Evolutionary conservation across 2,113 vertebrate genomes (phyloP), one percentile per base, ranked within the genome.

Genomic region (Perognathus longimembris): DNA sequence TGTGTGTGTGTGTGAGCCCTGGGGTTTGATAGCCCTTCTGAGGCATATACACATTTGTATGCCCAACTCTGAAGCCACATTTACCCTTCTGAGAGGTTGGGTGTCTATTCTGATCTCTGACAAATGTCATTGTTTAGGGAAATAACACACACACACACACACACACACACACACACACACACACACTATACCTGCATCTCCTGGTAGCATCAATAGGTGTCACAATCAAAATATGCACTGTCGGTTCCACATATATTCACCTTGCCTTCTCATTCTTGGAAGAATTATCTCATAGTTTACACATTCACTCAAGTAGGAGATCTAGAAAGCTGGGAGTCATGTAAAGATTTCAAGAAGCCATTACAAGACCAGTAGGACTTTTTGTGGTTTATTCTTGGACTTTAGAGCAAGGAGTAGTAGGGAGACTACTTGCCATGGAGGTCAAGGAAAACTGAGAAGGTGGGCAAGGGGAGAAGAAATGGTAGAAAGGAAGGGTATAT

Each of bases 101-200:
- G 42, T 40, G 67, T 92, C 21, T 83, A 61, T 34, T 93, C n/a
- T 81, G 69, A 93, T 93, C 34, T 92, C n/a, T 71, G 42, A 70
- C 30, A 91, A 70, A 80, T 70, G 22, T 54, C 67, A 92, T 59
- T 79, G 64, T 84, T 75, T 95, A 78, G 69, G 69, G 82, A 92
- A 71, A 87, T 26, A 45, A 45, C 45, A 45, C 45, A 45, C 6
- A 6, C 40, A 70, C 70, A n/a, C n/a, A n/a, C n/a, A n/a, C n/a
- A n/a, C n/a, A n/a, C n/a, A n/a, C n/a, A n/a, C n/a, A n/a, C n/a
- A n/a, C n/a, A n/a, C n/a, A n/a, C n/a, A 45, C 45, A 45, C 45
- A 45, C 6, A 6, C 40, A 70, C 70, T 90, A 87, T 87, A 40
- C 50, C 54, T 38, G n/a, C 26, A 80, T 67, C 28, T 61, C 90